Evolutionary conservation across 92 coral and sea anemone genomes (phyloP), one percentile per base, ranked within the genome.

Genomic region (Zoanthus sansibaricus): DNA sequence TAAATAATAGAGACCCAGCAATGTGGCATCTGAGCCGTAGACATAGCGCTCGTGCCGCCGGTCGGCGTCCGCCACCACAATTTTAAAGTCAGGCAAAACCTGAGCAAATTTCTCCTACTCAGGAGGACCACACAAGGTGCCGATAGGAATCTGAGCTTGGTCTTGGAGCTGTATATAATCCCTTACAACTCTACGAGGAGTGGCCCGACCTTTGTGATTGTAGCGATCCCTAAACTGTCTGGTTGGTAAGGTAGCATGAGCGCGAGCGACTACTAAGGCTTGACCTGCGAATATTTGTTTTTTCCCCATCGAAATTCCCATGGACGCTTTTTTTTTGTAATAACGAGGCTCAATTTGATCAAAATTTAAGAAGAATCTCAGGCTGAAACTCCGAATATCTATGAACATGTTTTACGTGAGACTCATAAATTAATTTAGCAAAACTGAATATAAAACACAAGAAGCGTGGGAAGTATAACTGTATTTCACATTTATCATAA

Each of bases 1-100:
- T 10, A 49, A 30, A 61, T 85, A 79, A 0, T 37, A 70, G 1
- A 89, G 68, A n/a, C 74, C 77, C 9, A 89, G 5, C 9, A 70
- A 8, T 7, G 79, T 89, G 1, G 71, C 82, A 17, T 75, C 76
- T 7, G 48, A 31, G 0, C 76, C 76, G 2, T 71, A 37, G 14
- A 1, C 2, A 33, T 71, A 71, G 6, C 48, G 15, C 11, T 71
- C 76, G 76, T 71, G 46, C 13, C 78, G 31, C n/a, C 66, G 17
- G 14, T 17, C 18, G 18, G 66, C 66, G 2, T 58, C 66, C 3
- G 4, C 58, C 4, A 71, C 49, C 47, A 67, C 33, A 18, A 58
- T 58, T 2, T 7, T 13, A 21, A 13, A 58, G 18, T 11, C 18
- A 6, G 66, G 66, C 5, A 58, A 14, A 6, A 58, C 66, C 1